Conservation (phyloP, 2,888 invertebrate genomes). For the Drosophila peninsularis region DNA sequence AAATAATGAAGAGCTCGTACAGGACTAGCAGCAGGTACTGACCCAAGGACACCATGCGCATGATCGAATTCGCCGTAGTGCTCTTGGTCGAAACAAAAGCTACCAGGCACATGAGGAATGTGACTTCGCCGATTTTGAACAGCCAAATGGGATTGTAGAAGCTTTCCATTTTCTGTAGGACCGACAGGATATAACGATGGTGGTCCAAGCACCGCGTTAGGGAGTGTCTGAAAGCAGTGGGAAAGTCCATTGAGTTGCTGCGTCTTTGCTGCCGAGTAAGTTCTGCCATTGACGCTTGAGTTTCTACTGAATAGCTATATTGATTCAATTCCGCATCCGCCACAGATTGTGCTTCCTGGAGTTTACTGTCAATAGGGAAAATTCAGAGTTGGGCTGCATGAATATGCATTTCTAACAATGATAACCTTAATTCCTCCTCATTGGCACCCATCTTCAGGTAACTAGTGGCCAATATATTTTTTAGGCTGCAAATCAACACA, state of each 20-base stretch:
- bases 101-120: conserved; percentile 80
- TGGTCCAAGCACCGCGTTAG: conserved; percentile 75
- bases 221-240: conserved; percentile 55
- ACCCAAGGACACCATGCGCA: conserved; percentile 70
- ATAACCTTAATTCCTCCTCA: conserved; percentile 55
- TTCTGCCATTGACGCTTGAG: conserved; percentile 25
- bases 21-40: conserved; percentile 77
- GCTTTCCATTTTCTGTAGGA: conserved; percentile 75
- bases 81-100: conserved; percentile 82
- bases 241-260: conserved; percentile 29
- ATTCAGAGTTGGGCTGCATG: not conserved
- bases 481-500: conserved; percentile 78
- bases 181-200: conserved; percentile 78
- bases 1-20: conserved; percentile 80
- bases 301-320: conserved; percentile 65
- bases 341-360: conserved; percentile 57
- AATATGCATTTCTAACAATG: not conserved
- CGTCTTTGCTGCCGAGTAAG: conserved; percentile 13
- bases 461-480: conserved; percentile 77
- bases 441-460: conserved; percentile 63
- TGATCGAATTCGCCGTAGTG: conserved; percentile 70
- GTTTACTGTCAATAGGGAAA: conserved; percentile 49
- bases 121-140: conserved; percentile 79
- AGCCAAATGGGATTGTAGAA: conserved; percentile 82
- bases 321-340: conserved; percentile 66